A percentile compares a stretch with the other conserved stretches of the same genome.
Conservation (phyloP, 2,113 vertebrate species). For the Hypomesus transpacificus region DNA sequence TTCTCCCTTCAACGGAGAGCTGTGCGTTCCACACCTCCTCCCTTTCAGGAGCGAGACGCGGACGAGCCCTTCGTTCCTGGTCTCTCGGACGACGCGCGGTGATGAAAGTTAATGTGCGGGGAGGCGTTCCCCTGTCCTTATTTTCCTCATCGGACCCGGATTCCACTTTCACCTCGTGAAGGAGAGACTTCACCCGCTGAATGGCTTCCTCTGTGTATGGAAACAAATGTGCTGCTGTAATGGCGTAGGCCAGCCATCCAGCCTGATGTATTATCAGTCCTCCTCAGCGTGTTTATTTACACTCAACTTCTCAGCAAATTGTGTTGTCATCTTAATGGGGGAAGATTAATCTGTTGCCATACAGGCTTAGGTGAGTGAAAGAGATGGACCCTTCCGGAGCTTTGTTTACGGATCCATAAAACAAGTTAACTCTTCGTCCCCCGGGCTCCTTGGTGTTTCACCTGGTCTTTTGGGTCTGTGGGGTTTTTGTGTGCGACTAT, state of each 20-base stretch:
- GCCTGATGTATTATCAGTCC: constrained; percentile 79
- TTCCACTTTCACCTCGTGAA: constrained; percentile 68
- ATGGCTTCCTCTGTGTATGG: constrained; percentile 68
- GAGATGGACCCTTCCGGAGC: constrained; percentile 67
- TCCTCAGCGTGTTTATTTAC: constrained; percentile 79
- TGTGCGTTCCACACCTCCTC: constrained; percentile 64
- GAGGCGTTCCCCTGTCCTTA: constrained; percentile 61
- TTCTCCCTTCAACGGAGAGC: constrained; percentile 67
- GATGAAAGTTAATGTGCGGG: constrained; percentile 75
- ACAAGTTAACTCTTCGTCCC: constrained; percentile 49
- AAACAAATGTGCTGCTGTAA: constrained; percentile 77
- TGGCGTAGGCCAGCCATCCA: constrained; percentile 71
- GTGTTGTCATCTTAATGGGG: constrained; percentile 76
- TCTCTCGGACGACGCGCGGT: constrained; percentile 66
- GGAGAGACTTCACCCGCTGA: constrained; percentile 59
- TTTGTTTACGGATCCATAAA: constrained; percentile 61
- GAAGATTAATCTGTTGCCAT: constrained; percentile 77
- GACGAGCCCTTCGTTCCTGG: constrained; percentile 46
- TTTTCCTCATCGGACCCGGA: constrained; percentile 64
- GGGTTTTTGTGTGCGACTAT: no score
- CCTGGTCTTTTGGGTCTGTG: no score
- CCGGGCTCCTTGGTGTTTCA: neutral
- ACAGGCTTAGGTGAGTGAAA: constrained; percentile 69
- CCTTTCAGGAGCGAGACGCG: constrained; percentile 62
- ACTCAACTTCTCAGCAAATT: constrained; percentile 78